Percentiles rank a stretch among this genome's conserved stretches.
phyloP scores from a whole-genome alignment of 2,888 invertebrate genomes.

The Cryptus armator region DNA sequence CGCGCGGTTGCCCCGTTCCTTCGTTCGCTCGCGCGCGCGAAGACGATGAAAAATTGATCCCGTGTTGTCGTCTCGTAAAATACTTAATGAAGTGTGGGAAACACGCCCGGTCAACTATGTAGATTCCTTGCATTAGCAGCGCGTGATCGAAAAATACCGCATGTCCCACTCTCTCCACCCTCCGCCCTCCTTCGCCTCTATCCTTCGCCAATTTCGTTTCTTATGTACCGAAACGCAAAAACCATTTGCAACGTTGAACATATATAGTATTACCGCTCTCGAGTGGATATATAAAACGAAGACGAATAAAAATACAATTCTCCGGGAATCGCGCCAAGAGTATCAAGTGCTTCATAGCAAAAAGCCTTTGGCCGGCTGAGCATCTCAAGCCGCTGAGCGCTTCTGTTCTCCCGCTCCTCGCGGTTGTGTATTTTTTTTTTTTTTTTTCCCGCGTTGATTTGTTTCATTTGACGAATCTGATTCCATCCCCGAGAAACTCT shows the following conservation, averaged over 20 bases:
- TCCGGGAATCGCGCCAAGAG: slow-evolving; percentile 61
- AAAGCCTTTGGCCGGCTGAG: slow-evolving; percentile 19
- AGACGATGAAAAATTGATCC: slow-evolving; percentile 77
- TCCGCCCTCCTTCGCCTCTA: background rate
- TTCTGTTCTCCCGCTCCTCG: slow-evolving; percentile 2
- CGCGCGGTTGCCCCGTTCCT: slow-evolving; percentile 14
- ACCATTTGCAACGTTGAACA: background rate
- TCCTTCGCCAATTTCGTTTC: slow-evolving; percentile 48
- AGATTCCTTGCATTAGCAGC: slow-evolving; percentile 27
- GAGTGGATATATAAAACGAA: background rate
- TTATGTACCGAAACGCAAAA: slow-evolving; percentile 31
- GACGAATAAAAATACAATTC: slow-evolving; percentile 49
- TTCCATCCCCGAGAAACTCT: slow-evolving; percentile 55
- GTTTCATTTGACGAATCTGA: slow-evolving; percentile 69
- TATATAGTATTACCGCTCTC: slow-evolving; percentile 12
- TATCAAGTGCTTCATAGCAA: slow-evolving; percentile 46
- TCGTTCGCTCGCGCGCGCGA: slow-evolving; percentile 42
- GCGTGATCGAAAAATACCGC: slow-evolving; percentile 64
- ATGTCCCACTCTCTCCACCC: slow-evolving; percentile 18
- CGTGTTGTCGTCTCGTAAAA: slow-evolving; percentile 78
- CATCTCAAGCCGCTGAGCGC: slow-evolving; percentile 32
- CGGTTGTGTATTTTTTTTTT: background rate
- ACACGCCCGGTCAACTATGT: slow-evolving; percentile 37
- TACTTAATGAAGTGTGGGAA: slow-evolving; percentile 78
- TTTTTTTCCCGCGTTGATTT: slow-evolving; percentile 59